phyloP scores from a whole-genome alignment of 2,797 vertebrate genomes.

The Tolypeutes matacus region DNA sequence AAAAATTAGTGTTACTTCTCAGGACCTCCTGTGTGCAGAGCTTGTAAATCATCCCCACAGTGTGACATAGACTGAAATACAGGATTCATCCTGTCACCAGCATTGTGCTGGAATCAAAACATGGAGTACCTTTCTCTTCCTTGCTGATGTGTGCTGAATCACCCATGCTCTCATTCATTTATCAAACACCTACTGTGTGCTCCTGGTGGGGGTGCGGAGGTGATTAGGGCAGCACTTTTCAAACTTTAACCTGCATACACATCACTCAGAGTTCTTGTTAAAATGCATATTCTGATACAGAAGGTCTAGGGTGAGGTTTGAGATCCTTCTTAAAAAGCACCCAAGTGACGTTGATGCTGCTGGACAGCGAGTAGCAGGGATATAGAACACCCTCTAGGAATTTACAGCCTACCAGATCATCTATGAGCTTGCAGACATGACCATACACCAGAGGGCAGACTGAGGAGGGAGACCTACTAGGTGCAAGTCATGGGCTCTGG shows the following conservation, averaged over 20 bases:
- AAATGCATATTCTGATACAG: neutral
- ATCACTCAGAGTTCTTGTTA: neutral
- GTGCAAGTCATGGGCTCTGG: fast-evolving
- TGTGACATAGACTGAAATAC: neutral
- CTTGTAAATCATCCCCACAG: neutral
- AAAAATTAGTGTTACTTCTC: neutral
- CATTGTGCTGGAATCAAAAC: neutral
- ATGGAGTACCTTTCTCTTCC: neutral
- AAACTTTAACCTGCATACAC: fast-evolving
- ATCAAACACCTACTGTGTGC: neutral
- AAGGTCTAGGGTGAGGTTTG: neutral
- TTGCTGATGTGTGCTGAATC: neutral
- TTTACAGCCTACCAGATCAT: fast-evolving
- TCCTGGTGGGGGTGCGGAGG: neutral
- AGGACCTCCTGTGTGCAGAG: neutral
- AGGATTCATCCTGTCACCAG: neutral
- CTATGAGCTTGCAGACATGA: neutral
- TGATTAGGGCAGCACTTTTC: neutral
- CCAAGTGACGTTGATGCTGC: neutral
- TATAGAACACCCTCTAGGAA: neutral
- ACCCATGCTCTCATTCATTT: neutral
- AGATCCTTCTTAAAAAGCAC: neutral
- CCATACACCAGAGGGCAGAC: neutral
- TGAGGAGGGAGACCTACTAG: neutral
- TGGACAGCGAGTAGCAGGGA: neutral